Base-by-base conservation (phyloP, 2,888 invertebrate genomes). In the Sepioteuthis lessoniana region DNA sequence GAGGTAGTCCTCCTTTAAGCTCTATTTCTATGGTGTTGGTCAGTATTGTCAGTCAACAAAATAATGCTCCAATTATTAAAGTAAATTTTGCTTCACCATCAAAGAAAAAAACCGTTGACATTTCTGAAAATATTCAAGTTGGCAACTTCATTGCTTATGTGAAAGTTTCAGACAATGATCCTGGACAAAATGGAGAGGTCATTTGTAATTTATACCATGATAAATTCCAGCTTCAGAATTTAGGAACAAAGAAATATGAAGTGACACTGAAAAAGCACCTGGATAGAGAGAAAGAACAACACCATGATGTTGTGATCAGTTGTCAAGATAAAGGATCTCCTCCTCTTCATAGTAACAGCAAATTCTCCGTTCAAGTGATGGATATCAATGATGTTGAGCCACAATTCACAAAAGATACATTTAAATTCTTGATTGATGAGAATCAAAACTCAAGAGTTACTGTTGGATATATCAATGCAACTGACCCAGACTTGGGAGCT, bases 221-320 rank as follows among this genome's bases (percentile, higher is more conserved):
- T 76, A 76, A 76, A 76, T 76, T 76, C n/a, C 76, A 76, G n/a
- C 76, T 76, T 13, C n/a, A 76, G 35, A 76, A 35, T 35, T 35
- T 76, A 35, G 76, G 76, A 1, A 76, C 76, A 76, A 76, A 76
- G 76, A 76, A 76, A 76, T 76, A 76, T 35, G n/a, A 76, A 76
- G 76, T 76, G n/a, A 76, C 35, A 35, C n/a, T 76, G 35, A 76
- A 76, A 76, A 76, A n/a, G n/a, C 35, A 13, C 8, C 3, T 76
- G 13, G 76, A 76, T 35, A 76, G 76, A 35, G 76, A 76, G 35
- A 76, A n/a, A 76, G 76, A 76, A 76, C n/a, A 76, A 8, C 76
- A 76, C 76, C 76, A 76, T 76, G 76, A 76, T 76, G 76, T 76
- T 76, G 76, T 76, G n/a, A 76, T 76, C 76, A 76, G 76, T 76